These are phyloP conservation scores for Chirona hameri DNA, from an alignment of 2,888 invertebrate species.

Conservation along the genomic window DNA sequence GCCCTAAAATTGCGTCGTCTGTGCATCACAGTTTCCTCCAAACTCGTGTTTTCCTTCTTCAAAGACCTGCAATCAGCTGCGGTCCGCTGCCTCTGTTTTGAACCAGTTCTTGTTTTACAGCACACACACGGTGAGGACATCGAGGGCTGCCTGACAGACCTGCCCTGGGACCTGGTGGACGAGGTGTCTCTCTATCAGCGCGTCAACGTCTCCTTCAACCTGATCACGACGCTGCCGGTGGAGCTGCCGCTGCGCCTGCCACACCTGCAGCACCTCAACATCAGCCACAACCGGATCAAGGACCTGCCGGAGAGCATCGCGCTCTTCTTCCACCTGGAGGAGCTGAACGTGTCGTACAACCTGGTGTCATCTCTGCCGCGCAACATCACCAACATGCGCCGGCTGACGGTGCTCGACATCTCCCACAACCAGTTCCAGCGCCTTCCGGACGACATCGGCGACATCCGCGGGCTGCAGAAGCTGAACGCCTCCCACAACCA, in stretches of 20 bases:
- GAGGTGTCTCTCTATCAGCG: conserved; percentile 38
- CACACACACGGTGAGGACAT: conserved; percentile 37
- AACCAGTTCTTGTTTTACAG: conserved; percentile 30
- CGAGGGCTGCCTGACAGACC: conserved; percentile 37
- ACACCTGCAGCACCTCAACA: conserved; percentile 62
- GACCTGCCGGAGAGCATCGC: conserved; percentile 67
- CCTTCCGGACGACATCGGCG: conserved; percentile 29
- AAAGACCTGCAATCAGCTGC: too few relatives aligned
- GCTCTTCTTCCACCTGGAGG: conserved; percentile 57
- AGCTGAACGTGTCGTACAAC: conserved; percentile 63
- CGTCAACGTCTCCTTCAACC: conserved; percentile 39
- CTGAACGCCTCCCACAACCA: conserved; percentile 25
- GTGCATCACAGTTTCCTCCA: too few relatives aligned
- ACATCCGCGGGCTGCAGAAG: neutral
- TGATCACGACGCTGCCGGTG: conserved; percentile 37
- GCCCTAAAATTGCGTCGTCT: too few relatives aligned
- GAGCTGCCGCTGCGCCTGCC: conserved; percentile 54
- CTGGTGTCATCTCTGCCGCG: conserved; percentile 54
- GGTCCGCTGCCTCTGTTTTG: too few relatives aligned
- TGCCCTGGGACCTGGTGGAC: conserved; percentile 38
- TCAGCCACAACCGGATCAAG: conserved; percentile 66
- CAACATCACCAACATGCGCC: conserved; percentile 48
- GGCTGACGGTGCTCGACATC: conserved; percentile 36
- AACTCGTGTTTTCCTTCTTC: too few relatives aligned
- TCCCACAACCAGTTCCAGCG: conserved; percentile 35